A percentile compares a stretch with the other conserved stretches of the same genome.
phyloP scores from a whole-genome alignment of 2,113 vertebrate species.

The Pomatorhinus ruficollis region DNA sequence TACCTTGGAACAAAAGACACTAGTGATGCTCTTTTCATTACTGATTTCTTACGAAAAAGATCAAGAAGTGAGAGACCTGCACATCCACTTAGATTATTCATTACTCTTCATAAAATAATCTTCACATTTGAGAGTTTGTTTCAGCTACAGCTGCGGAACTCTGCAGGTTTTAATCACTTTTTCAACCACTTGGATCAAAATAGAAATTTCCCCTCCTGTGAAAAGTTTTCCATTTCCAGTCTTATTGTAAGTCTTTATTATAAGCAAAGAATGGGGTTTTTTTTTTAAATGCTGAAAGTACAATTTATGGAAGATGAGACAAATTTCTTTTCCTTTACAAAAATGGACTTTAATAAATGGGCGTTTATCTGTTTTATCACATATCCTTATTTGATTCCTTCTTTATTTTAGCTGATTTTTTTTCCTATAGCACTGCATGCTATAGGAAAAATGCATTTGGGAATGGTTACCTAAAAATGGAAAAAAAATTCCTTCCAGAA shows the following conservation, averaged over 20 bases:
- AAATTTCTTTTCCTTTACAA: not conserved
- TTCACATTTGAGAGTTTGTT: not conserved
- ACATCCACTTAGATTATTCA: not conserved
- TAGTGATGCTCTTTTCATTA: not conserved
- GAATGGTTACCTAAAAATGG: not conserved
- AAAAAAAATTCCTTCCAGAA: not conserved
- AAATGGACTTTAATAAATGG: not conserved
- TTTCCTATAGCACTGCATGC: not conserved
- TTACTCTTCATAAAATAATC: not conserved
- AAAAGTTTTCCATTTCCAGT: not conserved
- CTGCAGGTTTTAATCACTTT: not conserved
- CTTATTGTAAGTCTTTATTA: not conserved
- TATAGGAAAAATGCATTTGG: too few relatives aligned
- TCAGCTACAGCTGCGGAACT: not conserved
- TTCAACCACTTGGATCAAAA: not conserved
- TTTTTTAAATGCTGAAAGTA: not conserved
- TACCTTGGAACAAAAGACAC: not conserved
- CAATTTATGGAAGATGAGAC: not conserved
- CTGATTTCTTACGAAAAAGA: not conserved
- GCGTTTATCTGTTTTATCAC: not conserved
- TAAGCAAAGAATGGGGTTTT: accelerated
- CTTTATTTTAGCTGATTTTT: not conserved
- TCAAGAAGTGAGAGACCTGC: not conserved
- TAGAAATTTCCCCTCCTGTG: not conserved
- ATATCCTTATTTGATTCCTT: not conserved